Percentiles rank a stretch among this genome's conserved stretches.
phyloP scores from a whole-genome alignment of 2,797 vertebrate genomes.

The Nannoperca obscura region DNA sequence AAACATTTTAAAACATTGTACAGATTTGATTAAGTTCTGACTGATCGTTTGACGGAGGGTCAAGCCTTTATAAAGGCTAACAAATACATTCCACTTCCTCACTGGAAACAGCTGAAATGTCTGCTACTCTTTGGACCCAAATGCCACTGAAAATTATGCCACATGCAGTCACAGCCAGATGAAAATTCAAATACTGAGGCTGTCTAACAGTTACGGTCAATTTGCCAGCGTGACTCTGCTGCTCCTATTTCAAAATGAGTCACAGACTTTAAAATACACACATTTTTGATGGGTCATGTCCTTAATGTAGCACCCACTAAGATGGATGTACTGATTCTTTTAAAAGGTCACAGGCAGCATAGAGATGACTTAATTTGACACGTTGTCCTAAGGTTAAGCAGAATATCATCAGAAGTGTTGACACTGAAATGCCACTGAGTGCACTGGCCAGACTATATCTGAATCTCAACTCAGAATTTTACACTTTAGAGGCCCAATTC shows the following conservation, averaged over 20 bases:
- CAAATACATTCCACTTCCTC: slow-evolving; percentile 20
- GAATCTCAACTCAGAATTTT: slow-evolving; percentile 43
- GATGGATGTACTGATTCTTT: slow-evolving; percentile 36
- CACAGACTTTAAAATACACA: slow-evolving; percentile 8
- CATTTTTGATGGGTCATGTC: slow-evolving; percentile 22
- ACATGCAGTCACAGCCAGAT: neutral
- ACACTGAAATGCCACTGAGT: slow-evolving; percentile 71
- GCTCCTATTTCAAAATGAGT: slow-evolving; percentile 18
- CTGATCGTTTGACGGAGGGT: neutral
- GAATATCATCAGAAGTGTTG: slow-evolving; percentile 61
- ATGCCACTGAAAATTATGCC: slow-evolving; percentile 50
- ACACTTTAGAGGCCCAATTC: slow-evolving; percentile 17
- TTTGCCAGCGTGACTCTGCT: slow-evolving; percentile 18
- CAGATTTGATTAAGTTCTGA: neutral
- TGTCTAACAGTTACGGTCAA: neutral
- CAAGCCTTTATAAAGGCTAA: slow-evolving; percentile 7
- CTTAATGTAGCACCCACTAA: slow-evolving; percentile 16
- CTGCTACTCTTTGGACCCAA: slow-evolving; percentile 39
- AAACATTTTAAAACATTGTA: slow-evolving; percentile 4
- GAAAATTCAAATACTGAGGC: slow-evolving; percentile 16
- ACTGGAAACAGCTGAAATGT: neutral
- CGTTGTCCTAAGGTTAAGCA: slow-evolving; percentile 61
- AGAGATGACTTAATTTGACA: slow-evolving; percentile 67
- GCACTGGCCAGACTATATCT: slow-evolving; percentile 51
- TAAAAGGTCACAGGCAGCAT: slow-evolving; percentile 60